Percentiles rank a stretch among this genome's conserved stretches.
Evolutionary conservation across 2,888 invertebrate genomes (phyloP).

Genomic region (Coleophora flavipennella): DNA sequence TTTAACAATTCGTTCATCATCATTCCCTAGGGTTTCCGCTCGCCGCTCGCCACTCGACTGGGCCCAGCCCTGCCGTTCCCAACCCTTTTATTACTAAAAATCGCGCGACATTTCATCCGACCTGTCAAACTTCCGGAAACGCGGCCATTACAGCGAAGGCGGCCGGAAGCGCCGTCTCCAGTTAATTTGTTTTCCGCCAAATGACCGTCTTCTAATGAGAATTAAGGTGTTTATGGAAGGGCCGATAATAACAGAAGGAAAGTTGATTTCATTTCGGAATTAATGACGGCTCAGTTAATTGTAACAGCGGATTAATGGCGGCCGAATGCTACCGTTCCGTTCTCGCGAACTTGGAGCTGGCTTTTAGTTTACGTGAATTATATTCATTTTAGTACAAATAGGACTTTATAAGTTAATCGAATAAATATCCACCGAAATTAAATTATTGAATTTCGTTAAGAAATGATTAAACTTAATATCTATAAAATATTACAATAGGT

Average conservation of each 20-base stretch:
- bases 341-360: slow-evolving; percentile 1
- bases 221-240: slow-evolving; percentile 63
- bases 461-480: too few species aligned
- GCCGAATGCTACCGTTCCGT: background rate
- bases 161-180: slow-evolving; percentile 37
- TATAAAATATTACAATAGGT: too few species aligned
- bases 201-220: slow-evolving; percentile 58
- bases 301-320: slow-evolving; percentile 35
- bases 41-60: too few species aligned
- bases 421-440: too few species aligned
- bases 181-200: slow-evolving; percentile 62
- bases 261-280: slow-evolving; percentile 52
- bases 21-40: too few species aligned
- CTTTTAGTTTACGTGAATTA: slow-evolving; percentile 6
- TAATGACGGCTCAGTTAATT: slow-evolving; percentile 40
- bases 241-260: slow-evolving; percentile 40
- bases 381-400: slow-evolving; percentile 1
- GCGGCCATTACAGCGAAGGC: slow-evolving; percentile 49
- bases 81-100: slow-evolving; percentile 64
- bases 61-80: slow-evolving; percentile 10
- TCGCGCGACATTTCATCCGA: slow-evolving; percentile 64
- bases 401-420: too few species aligned
- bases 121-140: slow-evolving; percentile 59
- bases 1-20: too few species aligned
- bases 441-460: too few species aligned